These are phyloP conservation scores for Coranthus polyacanthus DNA, from an alignment of 2,797 vertebrate genomes.

Conservation along the genomic window DNA sequence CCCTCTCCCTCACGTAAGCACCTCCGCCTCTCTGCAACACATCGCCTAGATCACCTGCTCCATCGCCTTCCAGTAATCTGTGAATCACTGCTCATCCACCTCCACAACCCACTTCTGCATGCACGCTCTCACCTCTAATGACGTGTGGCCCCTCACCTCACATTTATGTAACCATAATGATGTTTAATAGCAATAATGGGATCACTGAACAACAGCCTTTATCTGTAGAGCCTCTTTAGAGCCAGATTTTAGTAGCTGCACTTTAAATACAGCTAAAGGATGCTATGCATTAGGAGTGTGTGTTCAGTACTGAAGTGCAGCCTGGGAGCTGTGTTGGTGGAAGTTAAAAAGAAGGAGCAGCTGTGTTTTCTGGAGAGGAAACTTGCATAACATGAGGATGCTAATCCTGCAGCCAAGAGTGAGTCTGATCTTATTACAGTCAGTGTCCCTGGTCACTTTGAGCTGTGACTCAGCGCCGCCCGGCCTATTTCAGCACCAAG, in stretches of 20 bases:
- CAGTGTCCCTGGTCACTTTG: constrained; percentile 59
- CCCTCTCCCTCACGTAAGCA: constrained; percentile 93
- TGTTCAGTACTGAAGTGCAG: neutral
- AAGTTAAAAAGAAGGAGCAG: constrained; percentile 27
- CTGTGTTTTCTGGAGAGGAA: constrained; percentile 41
- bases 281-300: neutral
- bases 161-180: constrained; percentile 67
- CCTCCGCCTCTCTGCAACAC: no score
- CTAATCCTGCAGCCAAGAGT: constrained; percentile 50
- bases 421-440: constrained; percentile 63
- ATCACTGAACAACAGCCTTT: constrained; percentile 54
- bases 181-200: constrained; percentile 67
- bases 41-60: constrained; percentile 38
- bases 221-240: constrained; percentile 43
- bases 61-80: constrained; percentile 27
- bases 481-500: constrained; percentile 43
- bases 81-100: constrained; percentile 60
- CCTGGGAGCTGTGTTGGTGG: neutral
- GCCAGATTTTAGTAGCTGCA: constrained; percentile 19
- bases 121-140: constrained; percentile 18
- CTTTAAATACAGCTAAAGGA: constrained; percentile 34
- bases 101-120: constrained; percentile 34
- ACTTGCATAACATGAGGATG: constrained; percentile 48
- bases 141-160: constrained; percentile 29
- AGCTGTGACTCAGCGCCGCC: constrained; percentile 53